Evolutionary conservation across 2,888 invertebrate species (phyloP).

Genomic region (Pristionchus fissidentatus): DNA sequence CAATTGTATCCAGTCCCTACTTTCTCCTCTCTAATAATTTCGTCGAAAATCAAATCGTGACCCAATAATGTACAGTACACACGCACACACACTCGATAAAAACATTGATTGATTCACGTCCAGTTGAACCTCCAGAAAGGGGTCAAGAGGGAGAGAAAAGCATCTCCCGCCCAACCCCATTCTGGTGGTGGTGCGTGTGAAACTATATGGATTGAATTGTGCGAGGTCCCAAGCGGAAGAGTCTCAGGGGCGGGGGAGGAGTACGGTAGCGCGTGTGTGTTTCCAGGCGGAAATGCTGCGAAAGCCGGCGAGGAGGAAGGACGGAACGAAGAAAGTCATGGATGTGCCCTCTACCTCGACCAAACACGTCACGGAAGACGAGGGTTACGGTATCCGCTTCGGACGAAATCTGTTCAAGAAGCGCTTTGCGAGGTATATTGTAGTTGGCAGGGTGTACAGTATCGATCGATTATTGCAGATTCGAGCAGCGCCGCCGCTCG

Average conservation of each 20-base stretch:
- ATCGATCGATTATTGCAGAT: slow-evolving; percentile 47
- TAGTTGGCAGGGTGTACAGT: not conserved
- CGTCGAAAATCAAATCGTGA: not conserved
- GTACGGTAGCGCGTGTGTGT: slow-evolving; percentile 36
- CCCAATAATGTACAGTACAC: slow-evolving; percentile 38
- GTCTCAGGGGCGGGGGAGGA: too few species aligned
- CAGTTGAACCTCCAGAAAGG: too few species aligned
- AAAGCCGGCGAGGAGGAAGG: slow-evolving; percentile 55
- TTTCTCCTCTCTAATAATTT: not conserved
- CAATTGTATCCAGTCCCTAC: too few species aligned
- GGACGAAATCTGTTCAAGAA: slow-evolving; percentile 34
- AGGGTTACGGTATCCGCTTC: slow-evolving; percentile 42
- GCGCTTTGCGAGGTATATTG: slow-evolving; percentile 36
- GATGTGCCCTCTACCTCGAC: not conserved
- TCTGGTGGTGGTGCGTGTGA: too few species aligned
- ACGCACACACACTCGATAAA: too few species aligned
- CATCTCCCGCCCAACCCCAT: too few species aligned
- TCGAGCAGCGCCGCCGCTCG: slow-evolving; percentile 56
- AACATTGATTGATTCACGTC: too few species aligned
- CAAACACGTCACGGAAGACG: slow-evolving; percentile 5
- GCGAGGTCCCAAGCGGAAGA: not conserved
- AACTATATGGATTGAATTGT: slow-evolving; percentile 18
- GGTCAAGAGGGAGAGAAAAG: too few species aligned
- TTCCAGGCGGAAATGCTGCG: slow-evolving; percentile 60
- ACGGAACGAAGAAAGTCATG: slow-evolving; percentile 40